phyloP scores from a whole-genome alignment of 2,797 vertebrate genomes.

The Channa striata region DNA sequence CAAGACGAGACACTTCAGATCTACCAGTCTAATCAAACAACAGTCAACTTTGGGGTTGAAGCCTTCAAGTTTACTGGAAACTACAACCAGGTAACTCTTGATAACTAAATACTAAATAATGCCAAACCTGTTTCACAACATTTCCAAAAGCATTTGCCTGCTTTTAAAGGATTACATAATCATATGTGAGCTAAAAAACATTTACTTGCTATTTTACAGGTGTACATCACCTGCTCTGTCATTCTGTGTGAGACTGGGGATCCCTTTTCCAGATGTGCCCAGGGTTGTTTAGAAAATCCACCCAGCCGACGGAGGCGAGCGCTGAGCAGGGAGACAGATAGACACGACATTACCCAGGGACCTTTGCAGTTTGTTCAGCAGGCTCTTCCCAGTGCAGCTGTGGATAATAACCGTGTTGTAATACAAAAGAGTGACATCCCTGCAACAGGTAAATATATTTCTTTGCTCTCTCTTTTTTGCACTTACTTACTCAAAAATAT shows the following conservation, averaged over 20 bases:
- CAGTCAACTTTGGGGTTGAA: slow-evolving; percentile 76
- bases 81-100: slow-evolving; percentile 72
- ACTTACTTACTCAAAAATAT: neutral
- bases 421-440: neutral
- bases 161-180: too few species aligned
- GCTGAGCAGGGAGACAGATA: slow-evolving; percentile 55
- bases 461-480: neutral
- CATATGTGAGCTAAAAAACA: neutral
- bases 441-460: slow-evolving; percentile 23
- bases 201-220: slow-evolving; percentile 50
- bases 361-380: slow-evolving; percentile 64
- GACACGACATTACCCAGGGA: slow-evolving; percentile 79
- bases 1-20: slow-evolving; percentile 70
- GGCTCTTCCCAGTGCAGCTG: neutral
- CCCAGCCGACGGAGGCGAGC: slow-evolving; percentile 59
- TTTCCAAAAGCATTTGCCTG: too few species aligned
- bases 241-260: slow-evolving; percentile 75
- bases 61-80: slow-evolving; percentile 82
- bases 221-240: slow-evolving; percentile 82
- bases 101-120: neutral
- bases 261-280: slow-evolving; percentile 76
- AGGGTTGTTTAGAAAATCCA: slow-evolving; percentile 68
- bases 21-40: slow-evolving; percentile 17
- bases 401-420: neutral
- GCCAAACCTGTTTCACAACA: neutral